These are phyloP conservation scores for Chloroceryle aenea DNA, from an alignment of 2,113 vertebrate species.

Conservation along the genomic window DNA sequence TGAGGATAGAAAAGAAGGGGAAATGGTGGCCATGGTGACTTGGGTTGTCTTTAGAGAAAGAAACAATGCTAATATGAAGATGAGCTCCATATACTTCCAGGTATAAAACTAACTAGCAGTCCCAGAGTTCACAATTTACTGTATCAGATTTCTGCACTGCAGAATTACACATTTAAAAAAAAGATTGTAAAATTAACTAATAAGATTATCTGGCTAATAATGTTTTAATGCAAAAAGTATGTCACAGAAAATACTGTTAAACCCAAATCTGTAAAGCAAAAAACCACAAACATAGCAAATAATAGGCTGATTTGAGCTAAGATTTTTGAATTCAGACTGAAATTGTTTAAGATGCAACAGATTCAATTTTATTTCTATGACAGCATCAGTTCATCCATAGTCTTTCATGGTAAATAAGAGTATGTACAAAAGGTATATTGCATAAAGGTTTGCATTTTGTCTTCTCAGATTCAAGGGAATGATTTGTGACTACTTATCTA, in stretches of 20 bases:
- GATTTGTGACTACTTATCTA: conserved; percentile 23
- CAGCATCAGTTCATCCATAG: background rate
- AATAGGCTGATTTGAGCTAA: background rate
- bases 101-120: background rate
- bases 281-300: background rate
- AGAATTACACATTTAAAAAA: background rate
- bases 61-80: background rate
- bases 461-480: background rate
- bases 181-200: background rate
- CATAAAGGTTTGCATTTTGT: background rate
- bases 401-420: background rate
- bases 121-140: background rate
- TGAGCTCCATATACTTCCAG: background rate
- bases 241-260: background rate
- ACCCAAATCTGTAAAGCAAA: background rate
- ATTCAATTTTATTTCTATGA: background rate
- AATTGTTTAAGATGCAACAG: background rate
- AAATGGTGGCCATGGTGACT: background rate
- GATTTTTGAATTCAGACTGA: background rate
- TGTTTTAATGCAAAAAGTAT: background rate
- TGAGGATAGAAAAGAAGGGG: background rate
- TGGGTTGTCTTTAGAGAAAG: background rate
- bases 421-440: background rate
- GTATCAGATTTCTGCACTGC: background rate
- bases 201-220: background rate